phyloP scores from a whole-genome alignment of 2,888 invertebrate species.

The Drosophila koepferae region DNA sequence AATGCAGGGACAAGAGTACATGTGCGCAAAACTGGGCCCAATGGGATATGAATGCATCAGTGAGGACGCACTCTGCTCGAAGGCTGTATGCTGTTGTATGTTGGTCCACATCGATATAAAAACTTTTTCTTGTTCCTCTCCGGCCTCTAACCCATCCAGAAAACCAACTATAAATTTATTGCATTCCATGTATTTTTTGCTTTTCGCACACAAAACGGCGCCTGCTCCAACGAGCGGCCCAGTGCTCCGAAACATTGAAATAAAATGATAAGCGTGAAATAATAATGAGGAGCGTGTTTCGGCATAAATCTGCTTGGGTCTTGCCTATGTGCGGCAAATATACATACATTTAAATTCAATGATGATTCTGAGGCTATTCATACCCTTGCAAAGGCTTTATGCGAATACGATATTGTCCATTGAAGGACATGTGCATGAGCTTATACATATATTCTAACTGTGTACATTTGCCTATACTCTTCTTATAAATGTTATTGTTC shows the following conservation, averaged over 20 bases:
- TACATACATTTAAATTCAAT: constrained; percentile 54
- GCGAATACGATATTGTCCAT: background rate
- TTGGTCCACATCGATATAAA: constrained; percentile 50
- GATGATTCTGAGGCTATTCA: constrained; percentile 29
- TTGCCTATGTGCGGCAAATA: constrained; percentile 18
- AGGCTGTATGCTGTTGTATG: background rate
- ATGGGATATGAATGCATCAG: constrained; percentile 79
- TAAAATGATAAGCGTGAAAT: constrained; percentile 81
- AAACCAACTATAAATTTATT: constrained; percentile 73
- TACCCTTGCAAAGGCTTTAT: background rate
- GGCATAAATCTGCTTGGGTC: constrained; percentile 68
- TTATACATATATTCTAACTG: too few species aligned
- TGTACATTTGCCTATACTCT: too few species aligned
- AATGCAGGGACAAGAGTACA: constrained; percentile 7
- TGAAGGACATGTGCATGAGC: background rate
- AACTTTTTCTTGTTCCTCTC: constrained; percentile 27
- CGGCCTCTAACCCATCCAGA: constrained; percentile 25
- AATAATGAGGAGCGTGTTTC: constrained; percentile 79
- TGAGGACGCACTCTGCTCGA: constrained; percentile 39
- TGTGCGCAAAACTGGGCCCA: constrained; percentile 72
- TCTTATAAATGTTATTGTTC: too few species aligned
- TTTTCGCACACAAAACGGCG: constrained; percentile 73
- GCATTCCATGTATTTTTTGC: constrained; percentile 46
- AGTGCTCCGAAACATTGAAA: constrained; percentile 62
- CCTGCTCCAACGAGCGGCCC: constrained; percentile 55